Conservation (phyloP, 2,113 vertebrate species). For the Tachysurus fulvidraco region DNA sequence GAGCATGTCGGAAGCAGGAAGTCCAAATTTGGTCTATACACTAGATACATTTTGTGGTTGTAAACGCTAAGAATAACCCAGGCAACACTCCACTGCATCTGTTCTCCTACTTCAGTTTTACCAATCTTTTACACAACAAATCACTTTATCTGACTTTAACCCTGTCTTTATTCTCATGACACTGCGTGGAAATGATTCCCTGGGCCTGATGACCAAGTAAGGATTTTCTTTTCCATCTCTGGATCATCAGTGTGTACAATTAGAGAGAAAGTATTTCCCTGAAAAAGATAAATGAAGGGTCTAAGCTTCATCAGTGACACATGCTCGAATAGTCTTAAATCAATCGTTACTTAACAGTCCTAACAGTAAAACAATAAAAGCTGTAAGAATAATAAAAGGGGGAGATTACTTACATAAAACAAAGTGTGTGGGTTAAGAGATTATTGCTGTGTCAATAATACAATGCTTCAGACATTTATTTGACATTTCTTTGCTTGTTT, state of each 20-base stretch:
- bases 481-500: constrained; percentile 26
- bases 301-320: no score
- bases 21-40: constrained; percentile 14
- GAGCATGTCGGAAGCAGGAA: constrained; percentile 15
- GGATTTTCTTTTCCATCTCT: background rate
- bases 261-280: background rate
- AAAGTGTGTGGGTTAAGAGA: background rate
- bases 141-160: background rate
- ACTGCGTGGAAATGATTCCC: background rate
- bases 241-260: background rate
- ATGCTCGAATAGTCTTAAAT: background rate
- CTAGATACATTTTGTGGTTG: background rate
- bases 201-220: background rate
- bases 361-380: background rate
- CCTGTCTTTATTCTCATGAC: background rate
- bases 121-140: background rate
- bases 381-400: background rate
- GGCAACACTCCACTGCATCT: background rate
- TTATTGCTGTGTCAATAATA: constrained; percentile 1
- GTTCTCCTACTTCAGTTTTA: constrained; percentile 5
- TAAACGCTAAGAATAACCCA: background rate
- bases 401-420: background rate
- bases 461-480: constrained; percentile 11
- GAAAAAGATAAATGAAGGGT: background rate
- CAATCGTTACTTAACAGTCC: background rate